These are phyloP conservation scores for Aegithalos caudatus DNA, from an alignment of 2,113 vertebrate genomes.

Conservation along the genomic window DNA sequence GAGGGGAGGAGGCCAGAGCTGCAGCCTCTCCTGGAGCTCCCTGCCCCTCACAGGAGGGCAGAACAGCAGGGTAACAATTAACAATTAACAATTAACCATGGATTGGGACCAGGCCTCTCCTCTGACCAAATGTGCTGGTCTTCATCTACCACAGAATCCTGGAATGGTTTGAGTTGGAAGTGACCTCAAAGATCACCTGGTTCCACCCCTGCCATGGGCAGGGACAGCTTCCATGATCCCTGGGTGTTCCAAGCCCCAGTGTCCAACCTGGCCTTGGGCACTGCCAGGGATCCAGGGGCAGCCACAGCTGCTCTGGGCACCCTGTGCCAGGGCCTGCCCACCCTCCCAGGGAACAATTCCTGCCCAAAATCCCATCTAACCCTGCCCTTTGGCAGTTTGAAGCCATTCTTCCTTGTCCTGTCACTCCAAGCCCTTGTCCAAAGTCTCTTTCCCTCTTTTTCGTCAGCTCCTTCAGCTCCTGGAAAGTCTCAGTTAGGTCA, in stretches of 20 bases:
- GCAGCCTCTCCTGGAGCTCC: not conserved
- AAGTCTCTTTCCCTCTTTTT: too few species aligned
- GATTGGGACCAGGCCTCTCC: not conserved
- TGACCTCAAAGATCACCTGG: not conserved
- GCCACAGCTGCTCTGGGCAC: not conserved
- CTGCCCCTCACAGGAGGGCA: not conserved
- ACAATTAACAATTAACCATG: not conserved
- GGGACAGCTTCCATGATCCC: not conserved
- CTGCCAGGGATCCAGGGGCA: not conserved
- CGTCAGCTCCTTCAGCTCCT: accelerated
- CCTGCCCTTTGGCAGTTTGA: accelerated
- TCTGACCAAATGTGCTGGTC: not conserved
- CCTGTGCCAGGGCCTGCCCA: accelerated
- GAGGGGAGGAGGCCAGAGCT: not conserved
- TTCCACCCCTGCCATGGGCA: not conserved
- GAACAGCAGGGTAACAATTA: accelerated
- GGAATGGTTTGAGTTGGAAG: not conserved
- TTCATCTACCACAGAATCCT: not conserved
- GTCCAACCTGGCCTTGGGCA: not conserved
- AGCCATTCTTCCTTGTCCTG: not conserved
- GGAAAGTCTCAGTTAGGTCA: not conserved
- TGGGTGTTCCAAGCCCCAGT: accelerated
- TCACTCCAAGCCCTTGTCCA: not conserved
- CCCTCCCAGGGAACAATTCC: not conserved
- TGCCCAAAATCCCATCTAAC: not conserved